These are phyloP conservation scores for Pyrgilauda ruficollis DNA, from an alignment of 2,113 vertebrate species.

Conservation along the genomic window DNA sequence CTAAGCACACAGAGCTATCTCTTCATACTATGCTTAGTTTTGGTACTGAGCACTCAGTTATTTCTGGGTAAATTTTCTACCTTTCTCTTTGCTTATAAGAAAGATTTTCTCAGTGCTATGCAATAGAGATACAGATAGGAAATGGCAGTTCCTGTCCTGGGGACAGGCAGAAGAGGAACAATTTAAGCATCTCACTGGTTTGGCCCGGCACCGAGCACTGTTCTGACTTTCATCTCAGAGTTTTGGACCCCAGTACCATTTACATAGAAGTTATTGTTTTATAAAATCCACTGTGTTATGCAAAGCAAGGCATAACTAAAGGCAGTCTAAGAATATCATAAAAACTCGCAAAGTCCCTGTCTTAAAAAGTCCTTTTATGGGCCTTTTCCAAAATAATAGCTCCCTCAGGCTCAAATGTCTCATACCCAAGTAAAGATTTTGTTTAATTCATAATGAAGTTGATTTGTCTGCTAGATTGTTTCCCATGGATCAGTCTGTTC, in stretches of 20 bases:
- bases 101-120: background rate
- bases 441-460: conserved; percentile 19
- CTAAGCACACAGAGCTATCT: background rate
- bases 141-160: background rate
- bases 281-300: background rate
- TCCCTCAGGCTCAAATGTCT: conserved; percentile 30
- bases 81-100: background rate
- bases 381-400: conserved; percentile 45
- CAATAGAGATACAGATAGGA: background rate
- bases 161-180: background rate
- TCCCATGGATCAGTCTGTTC: conserved; percentile 35
- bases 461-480: conserved; percentile 35
- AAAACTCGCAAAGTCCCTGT: background rate
- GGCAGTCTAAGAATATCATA: conserved; percentile 9
- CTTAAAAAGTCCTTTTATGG: conserved; percentile 36
- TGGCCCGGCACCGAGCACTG: background rate
- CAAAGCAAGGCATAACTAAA: conserved; percentile 5
- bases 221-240: background rate
- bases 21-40: background rate
- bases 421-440: conserved; percentile 13
- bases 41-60: background rate
- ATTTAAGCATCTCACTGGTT: background rate
- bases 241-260: background rate
- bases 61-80: background rate
- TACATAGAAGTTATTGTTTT: background rate